Conservation (phyloP, 2,888 invertebrate species). For the Blera fallax region DNA sequence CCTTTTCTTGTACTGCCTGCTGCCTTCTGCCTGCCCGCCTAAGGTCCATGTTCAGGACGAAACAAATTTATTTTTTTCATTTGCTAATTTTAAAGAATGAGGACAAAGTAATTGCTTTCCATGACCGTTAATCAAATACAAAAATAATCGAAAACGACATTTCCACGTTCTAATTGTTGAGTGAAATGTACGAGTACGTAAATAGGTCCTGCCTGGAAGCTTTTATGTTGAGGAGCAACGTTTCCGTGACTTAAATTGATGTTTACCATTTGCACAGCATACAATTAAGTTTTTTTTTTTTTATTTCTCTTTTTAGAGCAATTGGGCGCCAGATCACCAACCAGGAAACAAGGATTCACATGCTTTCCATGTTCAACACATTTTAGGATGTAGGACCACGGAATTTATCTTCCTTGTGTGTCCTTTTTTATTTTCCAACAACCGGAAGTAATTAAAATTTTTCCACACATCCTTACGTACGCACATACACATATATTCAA, state of each 20-base stretch:
- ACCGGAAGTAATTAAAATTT: constrained; percentile 61
- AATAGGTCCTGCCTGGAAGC: constrained; percentile 5
- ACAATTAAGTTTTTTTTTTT: neutral
- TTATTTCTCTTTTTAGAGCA: constrained; percentile 35
- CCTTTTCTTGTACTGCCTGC: neutral
- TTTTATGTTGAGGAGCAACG: neutral
- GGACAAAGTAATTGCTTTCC: constrained; percentile 15
- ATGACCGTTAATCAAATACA: constrained; percentile 32
- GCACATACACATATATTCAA: neutral
- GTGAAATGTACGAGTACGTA: constrained; percentile 21
- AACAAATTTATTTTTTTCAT: constrained; percentile 25
- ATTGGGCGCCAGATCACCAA: neutral
- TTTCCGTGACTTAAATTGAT: constrained; percentile 40
- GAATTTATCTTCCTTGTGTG: constrained; percentile 43
- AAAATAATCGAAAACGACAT: constrained; percentile 39
- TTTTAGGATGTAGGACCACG: constrained; percentile 48
- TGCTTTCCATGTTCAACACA: constrained; percentile 31
- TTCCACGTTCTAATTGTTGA: constrained; percentile 35
- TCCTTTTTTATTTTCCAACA: constrained; percentile 49
- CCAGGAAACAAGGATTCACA: constrained; percentile 31
- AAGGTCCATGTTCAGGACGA: constrained; percentile 5
- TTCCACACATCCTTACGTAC: constrained; percentile 18
- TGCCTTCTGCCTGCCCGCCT: neutral
- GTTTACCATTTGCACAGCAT: constrained; percentile 1
- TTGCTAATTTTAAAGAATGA: neutral